A percentile compares a stretch with the other conserved stretches of the same genome.
phyloP scores from a whole-genome alignment of 2,888 invertebrate genomes.

The Microplitis manilae region DNA sequence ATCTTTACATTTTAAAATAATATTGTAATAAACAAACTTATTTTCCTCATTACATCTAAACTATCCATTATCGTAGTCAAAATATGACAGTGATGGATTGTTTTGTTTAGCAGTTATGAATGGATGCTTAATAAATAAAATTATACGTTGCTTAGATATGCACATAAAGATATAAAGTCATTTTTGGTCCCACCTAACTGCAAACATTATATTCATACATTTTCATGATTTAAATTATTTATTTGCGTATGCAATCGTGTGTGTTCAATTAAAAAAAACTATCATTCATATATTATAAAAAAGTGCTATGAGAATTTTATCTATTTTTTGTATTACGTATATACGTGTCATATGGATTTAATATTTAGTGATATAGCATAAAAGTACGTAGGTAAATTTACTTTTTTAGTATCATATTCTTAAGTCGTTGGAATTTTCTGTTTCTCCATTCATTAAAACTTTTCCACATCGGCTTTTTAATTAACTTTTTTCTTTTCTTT shows the following conservation, averaged over 20 bases:
- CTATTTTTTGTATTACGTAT: constrained; percentile 48
- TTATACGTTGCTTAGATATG: constrained; percentile 72
- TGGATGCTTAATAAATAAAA: constrained; percentile 70
- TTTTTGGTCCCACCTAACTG: constrained; percentile 73
- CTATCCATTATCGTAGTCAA: constrained; percentile 63
- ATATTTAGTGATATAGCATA: constrained; percentile 35
- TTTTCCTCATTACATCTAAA: constrained; percentile 67
- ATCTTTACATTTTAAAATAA: constrained; percentile 37
- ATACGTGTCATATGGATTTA: constrained; percentile 22
- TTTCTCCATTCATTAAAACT: constrained; percentile 37
- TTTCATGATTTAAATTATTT: constrained; percentile 45
- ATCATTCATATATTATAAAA: constrained; percentile 26
- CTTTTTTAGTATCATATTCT: constrained; percentile 25
- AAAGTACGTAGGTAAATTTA: constrained; percentile 32
- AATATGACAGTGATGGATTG: constrained; percentile 62
- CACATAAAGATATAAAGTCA: constrained; percentile 72
- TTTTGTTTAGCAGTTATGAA: constrained; percentile 67
- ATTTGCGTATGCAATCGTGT: constrained; percentile 39
- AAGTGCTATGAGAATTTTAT: constrained; percentile 30
- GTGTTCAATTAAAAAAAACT: constrained; percentile 31
- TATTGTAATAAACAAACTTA: constrained; percentile 70
- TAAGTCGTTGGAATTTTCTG: constrained; percentile 37
- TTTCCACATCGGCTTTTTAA: constrained; percentile 41
- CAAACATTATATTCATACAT: constrained; percentile 71
- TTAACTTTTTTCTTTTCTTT: constrained; percentile 34